Evolutionary conservation across 2,113 vertebrate species (phyloP), one percentile per base, ranked within the genome.

Genomic region (Microcebus lehilahytsara): DNA sequence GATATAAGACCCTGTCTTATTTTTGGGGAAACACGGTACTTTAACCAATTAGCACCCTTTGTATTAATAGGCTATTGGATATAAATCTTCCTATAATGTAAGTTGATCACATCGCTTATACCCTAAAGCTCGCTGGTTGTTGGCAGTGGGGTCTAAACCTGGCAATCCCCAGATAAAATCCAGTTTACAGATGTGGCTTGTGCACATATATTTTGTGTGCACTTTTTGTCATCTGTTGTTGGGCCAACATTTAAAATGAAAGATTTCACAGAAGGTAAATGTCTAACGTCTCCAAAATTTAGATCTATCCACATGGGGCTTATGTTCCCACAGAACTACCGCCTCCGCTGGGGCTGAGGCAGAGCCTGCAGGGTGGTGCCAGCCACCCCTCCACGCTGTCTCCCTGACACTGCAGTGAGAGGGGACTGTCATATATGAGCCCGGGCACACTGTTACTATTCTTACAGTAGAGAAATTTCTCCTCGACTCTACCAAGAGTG

Each of bases 211-310:
- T 60, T 92, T 64, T 67, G 11, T 11, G 37, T 12, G 27, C 42
- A 16, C 49, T 5, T 93, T 88, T 93, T 88, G 84, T 71, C 37
- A 11, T 49, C 62, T 79, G 16, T 40, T 62, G 37, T 20, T 80
- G 34, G 32, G 27, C 32, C 53, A 89, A 69, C n/a, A 86, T 46
- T 42, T 85, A 84, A 93, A 93, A 92, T 6, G 11, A 96, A 71
- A 90, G 64, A 78, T 58, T 93, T 85, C 56, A 78, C 37, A 30
- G 58, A 77, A 85, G 95, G 62, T 56, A 12, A 79, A 84, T 95
- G 86, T 74, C 37, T 83, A 34, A 58, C 12, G 34, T 89, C 67
- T 74, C 7, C 7, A 66, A 85, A 81, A 51, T 64, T 85, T 23
- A 53, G 16, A 46, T 8, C 37, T 84, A 17, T 34, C n/a, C 37